These are phyloP conservation scores for Euphysa ruthae DNA, from an alignment of 30 jellyfish, hydroid and myxozoan genomes.

Conservation along the genomic window DNA sequence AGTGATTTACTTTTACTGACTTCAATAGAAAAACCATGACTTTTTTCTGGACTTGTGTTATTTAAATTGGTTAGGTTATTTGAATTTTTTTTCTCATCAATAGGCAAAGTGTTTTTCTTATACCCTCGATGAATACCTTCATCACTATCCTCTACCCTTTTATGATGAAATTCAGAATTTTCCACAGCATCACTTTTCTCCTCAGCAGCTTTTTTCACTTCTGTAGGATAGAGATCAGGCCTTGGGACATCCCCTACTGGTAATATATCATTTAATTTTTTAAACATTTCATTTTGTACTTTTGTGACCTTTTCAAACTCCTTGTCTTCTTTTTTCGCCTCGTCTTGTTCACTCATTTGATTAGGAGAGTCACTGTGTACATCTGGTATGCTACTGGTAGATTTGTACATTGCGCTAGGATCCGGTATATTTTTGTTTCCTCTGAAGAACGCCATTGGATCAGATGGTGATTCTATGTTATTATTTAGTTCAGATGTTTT, in stretches of 20 bases:
- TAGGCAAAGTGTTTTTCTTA: conserved; percentile 13
- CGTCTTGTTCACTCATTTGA: conserved; percentile 78
- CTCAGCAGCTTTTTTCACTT: conserved; percentile 2
- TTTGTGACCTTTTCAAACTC: conserved; percentile 53
- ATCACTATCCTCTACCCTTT: conserved; percentile 36
- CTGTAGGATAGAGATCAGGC: conserved; percentile 30
- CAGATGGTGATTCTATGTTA: too few species aligned
- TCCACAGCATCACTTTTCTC: too few species aligned
- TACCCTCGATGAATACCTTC: conserved; percentile 9
- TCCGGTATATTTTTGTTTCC: conserved; percentile 31
- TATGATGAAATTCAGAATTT: too few species aligned
- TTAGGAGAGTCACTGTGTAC: conserved; percentile 62
- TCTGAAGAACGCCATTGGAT: conserved; percentile 34
- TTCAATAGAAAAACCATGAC: conserved; percentile 20
- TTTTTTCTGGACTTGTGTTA: too few species aligned
- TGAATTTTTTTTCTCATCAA: neutral
- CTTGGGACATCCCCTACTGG: conserved; percentile 64
- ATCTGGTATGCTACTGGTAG: conserved; percentile 49
- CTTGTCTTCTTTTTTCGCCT: conserved; percentile 78
- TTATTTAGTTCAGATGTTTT: too few species aligned
- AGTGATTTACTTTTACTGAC: conserved; percentile 21
- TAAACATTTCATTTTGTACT: conserved; percentile 62
- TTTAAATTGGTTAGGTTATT: too few species aligned
- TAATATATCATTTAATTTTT: conserved; percentile 33
- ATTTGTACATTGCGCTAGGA: conserved; percentile 16